Evolutionary conservation across 2,797 vertebrate species (phyloP).

Genomic region (Hemitrygon akajei): DNA sequence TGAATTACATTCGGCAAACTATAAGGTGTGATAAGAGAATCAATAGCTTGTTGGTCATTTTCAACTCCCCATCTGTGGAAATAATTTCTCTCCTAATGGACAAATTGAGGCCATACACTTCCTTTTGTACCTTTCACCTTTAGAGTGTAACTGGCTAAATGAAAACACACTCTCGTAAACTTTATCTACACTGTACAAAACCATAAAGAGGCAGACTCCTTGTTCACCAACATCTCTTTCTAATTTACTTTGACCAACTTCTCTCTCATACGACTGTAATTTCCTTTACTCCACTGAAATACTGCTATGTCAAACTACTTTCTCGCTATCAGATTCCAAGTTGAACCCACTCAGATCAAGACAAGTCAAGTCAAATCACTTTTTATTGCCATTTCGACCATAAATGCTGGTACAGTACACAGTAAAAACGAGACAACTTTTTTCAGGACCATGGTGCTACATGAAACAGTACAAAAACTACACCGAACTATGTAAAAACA

Average conservation of each 20-base stretch:
- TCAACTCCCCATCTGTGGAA: background rate
- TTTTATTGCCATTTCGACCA: too few species aligned
- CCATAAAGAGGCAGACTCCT: background rate
- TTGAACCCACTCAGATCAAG: too few species aligned
- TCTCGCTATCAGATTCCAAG: too few species aligned
- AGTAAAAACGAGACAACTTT: too few species aligned
- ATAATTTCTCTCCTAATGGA: background rate
- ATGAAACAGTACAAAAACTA: too few species aligned
- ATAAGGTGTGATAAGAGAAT: background rate
- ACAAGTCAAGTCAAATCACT: too few species aligned
- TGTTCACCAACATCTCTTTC: background rate
- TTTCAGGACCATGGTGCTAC: too few species aligned
- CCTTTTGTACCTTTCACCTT: background rate
- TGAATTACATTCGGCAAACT: background rate
- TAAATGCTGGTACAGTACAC: too few species aligned
- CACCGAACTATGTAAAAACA: too few species aligned
- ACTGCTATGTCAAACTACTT: too few species aligned
- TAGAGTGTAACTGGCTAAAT: background rate
- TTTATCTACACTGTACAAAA: background rate
- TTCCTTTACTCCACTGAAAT: too few species aligned
- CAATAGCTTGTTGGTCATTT: background rate
- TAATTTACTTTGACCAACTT: background rate
- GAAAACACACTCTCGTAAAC: background rate
- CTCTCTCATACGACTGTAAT: background rate
- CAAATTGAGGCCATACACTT: background rate